A percentile compares a stretch with the other conserved stretches of the same genome.
Evolutionary conservation across 2,797 vertebrate genomes (phyloP).

Genomic region (Salarias fasciatus): DNA sequence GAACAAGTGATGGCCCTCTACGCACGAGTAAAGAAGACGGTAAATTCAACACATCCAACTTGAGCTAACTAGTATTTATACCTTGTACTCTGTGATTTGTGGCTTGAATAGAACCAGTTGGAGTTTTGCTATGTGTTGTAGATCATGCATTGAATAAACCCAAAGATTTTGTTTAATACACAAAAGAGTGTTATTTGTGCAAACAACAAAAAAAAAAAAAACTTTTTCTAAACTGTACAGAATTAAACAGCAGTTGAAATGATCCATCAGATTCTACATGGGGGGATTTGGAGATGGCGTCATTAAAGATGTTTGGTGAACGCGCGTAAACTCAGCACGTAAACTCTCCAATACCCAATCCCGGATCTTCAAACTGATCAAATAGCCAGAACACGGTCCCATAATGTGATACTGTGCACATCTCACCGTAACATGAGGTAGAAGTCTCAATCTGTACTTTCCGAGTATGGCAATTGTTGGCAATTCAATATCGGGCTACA

Average conservation of each 20-base stretch:
- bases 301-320: conserved; percentile 17
- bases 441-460: conserved; percentile 72
- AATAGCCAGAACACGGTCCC: conserved; percentile 57
- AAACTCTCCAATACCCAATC: conserved; percentile 26
- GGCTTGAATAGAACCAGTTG: no score
- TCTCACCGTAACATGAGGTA: conserved; percentile 77
- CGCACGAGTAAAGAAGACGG: no score
- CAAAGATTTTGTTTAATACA: no score
- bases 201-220: no score
- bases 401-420: conserved; percentile 69
- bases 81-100: no score
- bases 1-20: no score
- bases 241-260: not conserved
- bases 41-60: no score
- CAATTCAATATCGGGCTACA: conserved; percentile 76
- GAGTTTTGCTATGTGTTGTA: no score
- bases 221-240: not conserved
- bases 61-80: no score
- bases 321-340: conserved; percentile 6
- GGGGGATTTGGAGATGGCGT: conserved; percentile 2
- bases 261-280: not conserved
- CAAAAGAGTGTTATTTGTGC: no score
- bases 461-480: conserved; percentile 67
- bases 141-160: no score
- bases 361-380: conserved; percentile 50